Evolutionary conservation across 2,888 invertebrate genomes (phyloP).

Genomic region (Oxyteleia sp.): DNA sequence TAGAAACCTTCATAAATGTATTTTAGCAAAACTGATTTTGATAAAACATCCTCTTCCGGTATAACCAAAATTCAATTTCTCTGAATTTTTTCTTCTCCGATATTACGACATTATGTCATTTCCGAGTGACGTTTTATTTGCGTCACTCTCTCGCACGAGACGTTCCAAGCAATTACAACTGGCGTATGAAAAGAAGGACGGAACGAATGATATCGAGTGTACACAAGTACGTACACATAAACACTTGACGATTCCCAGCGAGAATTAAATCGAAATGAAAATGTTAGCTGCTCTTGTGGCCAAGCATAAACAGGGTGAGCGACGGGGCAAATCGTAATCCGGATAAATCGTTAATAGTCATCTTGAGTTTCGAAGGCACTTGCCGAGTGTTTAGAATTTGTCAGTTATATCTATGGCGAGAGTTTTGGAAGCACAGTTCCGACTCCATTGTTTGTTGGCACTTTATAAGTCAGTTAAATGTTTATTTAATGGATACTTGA

Average conservation of each 20-base stretch:
- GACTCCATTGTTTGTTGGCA: conserved; percentile 33
- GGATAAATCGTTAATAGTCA: conserved; percentile 78
- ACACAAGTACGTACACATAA: conserved; percentile 49
- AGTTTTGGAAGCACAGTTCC: conserved; percentile 23
- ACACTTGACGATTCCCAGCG: conserved; percentile 60
- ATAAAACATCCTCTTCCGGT: too few relatives aligned
- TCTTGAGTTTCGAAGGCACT: conserved; percentile 53
- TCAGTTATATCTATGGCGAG: conserved; percentile 38
- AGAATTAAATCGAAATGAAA: conserved; percentile 64
- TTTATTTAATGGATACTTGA: conserved; percentile 34
- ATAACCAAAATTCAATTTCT: too few relatives aligned
- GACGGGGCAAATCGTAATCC: conserved; percentile 78
- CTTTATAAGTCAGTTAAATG: conserved; percentile 56
- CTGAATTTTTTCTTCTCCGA: too few relatives aligned
- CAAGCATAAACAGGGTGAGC: conserved; percentile 29
- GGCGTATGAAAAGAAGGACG: conserved; percentile 29
- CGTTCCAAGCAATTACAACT: conserved; percentile 27
- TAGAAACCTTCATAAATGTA: too few relatives aligned
- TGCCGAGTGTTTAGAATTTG: conserved; percentile 56
- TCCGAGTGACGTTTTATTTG: conserved; percentile 25
- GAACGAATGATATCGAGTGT: conserved; percentile 32
- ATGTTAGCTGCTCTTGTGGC: conserved; percentile 58
- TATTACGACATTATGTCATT: conserved; percentile 10
- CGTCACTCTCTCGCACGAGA: background rate
- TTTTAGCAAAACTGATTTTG: too few relatives aligned